Base-by-base conservation (phyloP, 1,140 invertebrate species). In the Dinothrombium tinctorium region DNA sequence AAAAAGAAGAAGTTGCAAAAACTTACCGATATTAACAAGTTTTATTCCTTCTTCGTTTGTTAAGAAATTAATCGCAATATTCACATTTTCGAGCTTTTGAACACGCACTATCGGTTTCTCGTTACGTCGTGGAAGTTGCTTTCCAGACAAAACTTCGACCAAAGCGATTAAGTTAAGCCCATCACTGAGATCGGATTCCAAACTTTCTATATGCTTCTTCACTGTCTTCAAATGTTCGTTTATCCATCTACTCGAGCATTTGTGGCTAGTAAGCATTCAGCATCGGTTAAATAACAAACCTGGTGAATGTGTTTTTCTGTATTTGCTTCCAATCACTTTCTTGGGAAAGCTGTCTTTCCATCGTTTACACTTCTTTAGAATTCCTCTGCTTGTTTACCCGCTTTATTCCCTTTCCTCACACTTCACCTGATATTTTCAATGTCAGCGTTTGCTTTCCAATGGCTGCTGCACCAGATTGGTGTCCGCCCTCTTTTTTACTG, bases 1-100 rank as follows among this genome's bases (percentile, higher is more conserved):
- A n/a, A n/a, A n/a, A n/a, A n/a, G n/a, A n/a, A n/a, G n/a, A n/a
- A n/a, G n/a, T n/a, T n/a, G n/a, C n/a, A n/a, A n/a, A n/a, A 24
- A 73, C 77, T 76, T 61, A 87, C 84, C 84, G 52, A 90, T 90
- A 57, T 87, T 90, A 50, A 90, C 79, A 58, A 90, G 78, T 53
- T 75, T 70, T 54, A 90, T 86, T 47, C 75, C 74, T 60, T 89
- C 79, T 54, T 83, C 76, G 44, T 76, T 71, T 54, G 75, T 70
- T 22, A 90, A 65, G 58, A 87, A 90, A 54, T 79, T 76, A 26
- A 90, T 64, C 15, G 78, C 79, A 49, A 83, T 77, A 11, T 80
- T 81, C 11, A 90, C 82, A 65, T 90, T 90, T 62, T 83, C 79
- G 51, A 83, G 57, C 58, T 80, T 78, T 58, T 89, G 84, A 21